These are phyloP conservation scores for Anas georgica DNA, from an alignment of 2,797 vertebrate genomes.

Conservation along the genomic window DNA sequence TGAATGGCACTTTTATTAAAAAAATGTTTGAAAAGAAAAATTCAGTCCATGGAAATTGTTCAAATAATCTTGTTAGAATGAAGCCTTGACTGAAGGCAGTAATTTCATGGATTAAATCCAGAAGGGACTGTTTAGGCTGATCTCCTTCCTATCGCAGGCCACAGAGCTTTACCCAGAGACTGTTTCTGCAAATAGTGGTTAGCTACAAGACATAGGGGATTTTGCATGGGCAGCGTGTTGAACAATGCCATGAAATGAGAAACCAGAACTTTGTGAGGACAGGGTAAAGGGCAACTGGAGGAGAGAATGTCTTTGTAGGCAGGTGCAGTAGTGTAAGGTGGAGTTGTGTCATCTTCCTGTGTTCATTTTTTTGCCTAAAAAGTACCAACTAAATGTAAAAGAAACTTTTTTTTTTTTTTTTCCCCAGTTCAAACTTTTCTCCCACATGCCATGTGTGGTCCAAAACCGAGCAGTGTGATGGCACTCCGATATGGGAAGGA, in stretches of 20 bases:
- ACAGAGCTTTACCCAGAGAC: slow-evolving; percentile 9
- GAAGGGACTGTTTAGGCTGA: not conserved
- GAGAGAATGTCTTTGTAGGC: not conserved
- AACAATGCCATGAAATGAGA: not conserved
- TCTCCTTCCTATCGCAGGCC: not conserved
- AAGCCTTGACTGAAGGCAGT: slow-evolving; percentile 44
- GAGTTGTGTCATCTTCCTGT: not conserved
- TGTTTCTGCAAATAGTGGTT: not conserved
- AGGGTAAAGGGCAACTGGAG: not conserved
- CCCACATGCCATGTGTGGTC: not conserved
- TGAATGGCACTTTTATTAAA: slow-evolving; percentile 45
- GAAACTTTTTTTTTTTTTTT: not conserved
- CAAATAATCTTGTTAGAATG: slow-evolving; percentile 58
- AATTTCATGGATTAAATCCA: slow-evolving; percentile 52
- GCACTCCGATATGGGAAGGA: not conserved
- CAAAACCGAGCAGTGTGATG: not conserved
- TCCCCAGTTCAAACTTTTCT: not conserved
- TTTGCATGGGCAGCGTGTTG: not conserved
- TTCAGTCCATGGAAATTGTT: slow-evolving; percentile 40
- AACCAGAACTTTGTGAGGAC: not conserved
- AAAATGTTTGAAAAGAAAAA: slow-evolving; percentile 33
- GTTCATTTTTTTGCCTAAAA: not conserved
- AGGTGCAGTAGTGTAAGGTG: not conserved
- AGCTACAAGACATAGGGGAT: not conserved
- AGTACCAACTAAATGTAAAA: not conserved